phyloP scores from a whole-genome alignment of 1,140 invertebrate species.

The Gryon sp. region DNA sequence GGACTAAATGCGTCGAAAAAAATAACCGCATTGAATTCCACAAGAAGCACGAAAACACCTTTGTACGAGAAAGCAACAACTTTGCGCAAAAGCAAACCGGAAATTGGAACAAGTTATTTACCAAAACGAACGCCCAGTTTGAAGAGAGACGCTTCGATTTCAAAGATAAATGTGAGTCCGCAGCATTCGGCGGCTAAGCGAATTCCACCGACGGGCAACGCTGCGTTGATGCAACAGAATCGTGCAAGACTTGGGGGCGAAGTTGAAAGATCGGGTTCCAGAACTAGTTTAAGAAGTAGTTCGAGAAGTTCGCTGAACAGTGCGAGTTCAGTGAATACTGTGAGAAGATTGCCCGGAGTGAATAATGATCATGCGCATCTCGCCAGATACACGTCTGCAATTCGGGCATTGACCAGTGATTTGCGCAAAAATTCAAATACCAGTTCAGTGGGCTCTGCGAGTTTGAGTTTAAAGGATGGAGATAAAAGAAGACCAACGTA shows the following conservation, averaged over 20 bases:
- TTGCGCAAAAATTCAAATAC: conserved; percentile 67
- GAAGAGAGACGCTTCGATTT: conserved; percentile 64
- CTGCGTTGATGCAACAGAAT: conserved; percentile 15
- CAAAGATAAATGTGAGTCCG: conserved; percentile 54
- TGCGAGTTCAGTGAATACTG: conserved; percentile 88
- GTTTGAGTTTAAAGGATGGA: conserved; percentile 43
- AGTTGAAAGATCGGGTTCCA: conserved; percentile 83
- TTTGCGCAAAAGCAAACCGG: conserved; percentile 20
- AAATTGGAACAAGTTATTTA: conserved; percentile 67
- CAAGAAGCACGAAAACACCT: conserved; percentile 3
- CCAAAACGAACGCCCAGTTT: conserved; percentile 68
- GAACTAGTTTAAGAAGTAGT: conserved; percentile 87
- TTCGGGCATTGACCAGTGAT: conserved; percentile 74
- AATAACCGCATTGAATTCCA: not conserved
- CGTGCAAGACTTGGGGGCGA: conserved; percentile 65
- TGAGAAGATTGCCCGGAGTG: conserved; percentile 82
- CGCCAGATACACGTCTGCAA: conserved; percentile 75
- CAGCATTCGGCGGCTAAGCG: conserved; percentile 69
- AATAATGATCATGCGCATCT: conserved; percentile 61
- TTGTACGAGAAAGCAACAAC: conserved; percentile 44
- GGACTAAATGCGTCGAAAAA: conserved; percentile 8
- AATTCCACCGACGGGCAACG: conserved; percentile 70
- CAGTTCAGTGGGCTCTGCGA: conserved; percentile 17
- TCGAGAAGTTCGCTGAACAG: conserved; percentile 91
- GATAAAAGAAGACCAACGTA: conserved; percentile 73